Evolutionary conservation across 2,888 invertebrate genomes (phyloP).

Genomic region (Cacoxenus indagator): DNA sequence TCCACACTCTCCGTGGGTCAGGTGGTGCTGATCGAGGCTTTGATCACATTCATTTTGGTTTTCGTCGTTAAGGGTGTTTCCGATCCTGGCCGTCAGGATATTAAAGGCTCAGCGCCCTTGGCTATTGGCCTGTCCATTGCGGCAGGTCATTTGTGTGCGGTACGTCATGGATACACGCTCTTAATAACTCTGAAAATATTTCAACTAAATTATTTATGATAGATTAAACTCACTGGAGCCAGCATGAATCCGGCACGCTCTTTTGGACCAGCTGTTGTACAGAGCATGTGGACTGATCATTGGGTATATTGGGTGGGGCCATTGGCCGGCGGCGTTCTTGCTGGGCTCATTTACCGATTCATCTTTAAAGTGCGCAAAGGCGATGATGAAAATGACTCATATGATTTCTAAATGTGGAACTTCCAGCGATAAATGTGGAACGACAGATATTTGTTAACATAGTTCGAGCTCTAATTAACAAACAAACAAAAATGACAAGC

Average conservation of each 20-base stretch:
- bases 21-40: conserved; percentile 85
- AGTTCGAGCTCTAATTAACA: no score
- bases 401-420: conserved; percentile 76
- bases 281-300: conserved; percentile 81
- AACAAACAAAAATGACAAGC: not conserved
- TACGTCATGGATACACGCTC: conserved; percentile 72
- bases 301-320: conserved; percentile 95
- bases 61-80: conserved; percentile 89
- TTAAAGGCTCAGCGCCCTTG: conserved; percentile 87
- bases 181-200: not conserved
- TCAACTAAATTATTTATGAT: not conserved
- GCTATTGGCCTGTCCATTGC: conserved; percentile 90
- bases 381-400: conserved; percentile 80
- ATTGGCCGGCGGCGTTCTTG: conserved; percentile 81
- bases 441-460: not conserved
- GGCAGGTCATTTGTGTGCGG: conserved; percentile 87
- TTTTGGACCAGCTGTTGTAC: conserved; percentile 88
- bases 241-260: conserved; percentile 95
- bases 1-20: conserved; percentile 76
- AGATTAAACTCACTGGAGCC: conserved; percentile 86
- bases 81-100: conserved; percentile 83
- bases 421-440: not conserved
- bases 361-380: conserved; percentile 80
- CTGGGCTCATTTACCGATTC: conserved; percentile 81
- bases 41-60: conserved; percentile 89